A percentile compares a stretch with the other conserved stretches of the same genome.
Evolutionary conservation across 2,888 invertebrate species (phyloP).

Genomic region (Eupithecia vulgata): DNA sequence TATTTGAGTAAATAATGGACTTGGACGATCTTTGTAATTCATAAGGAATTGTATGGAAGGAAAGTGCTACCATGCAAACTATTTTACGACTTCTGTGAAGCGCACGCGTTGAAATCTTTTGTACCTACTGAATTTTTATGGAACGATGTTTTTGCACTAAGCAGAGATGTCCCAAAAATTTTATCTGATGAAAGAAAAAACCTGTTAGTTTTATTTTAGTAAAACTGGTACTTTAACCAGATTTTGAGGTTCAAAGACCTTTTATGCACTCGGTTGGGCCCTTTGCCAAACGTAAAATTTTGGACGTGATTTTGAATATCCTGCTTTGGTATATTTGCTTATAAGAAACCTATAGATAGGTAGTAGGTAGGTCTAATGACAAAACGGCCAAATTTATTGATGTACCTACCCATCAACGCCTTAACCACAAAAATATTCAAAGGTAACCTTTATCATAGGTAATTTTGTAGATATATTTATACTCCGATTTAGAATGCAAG

Average conservation of each 20-base stretch:
- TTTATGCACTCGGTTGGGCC: background rate
- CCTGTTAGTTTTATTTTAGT: background rate
- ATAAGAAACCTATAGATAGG: background rate
- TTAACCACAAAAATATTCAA: background rate
- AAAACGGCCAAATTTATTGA: background rate
- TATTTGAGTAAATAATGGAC: background rate
- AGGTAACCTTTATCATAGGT: background rate
- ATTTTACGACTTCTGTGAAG: too few species aligned
- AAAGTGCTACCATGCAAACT: too few species aligned
- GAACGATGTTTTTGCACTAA: background rate
- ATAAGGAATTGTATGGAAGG: too few species aligned
- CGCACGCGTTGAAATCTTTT: conserved; percentile 41
- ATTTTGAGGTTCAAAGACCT: background rate
- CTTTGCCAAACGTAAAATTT: conserved; percentile 1
- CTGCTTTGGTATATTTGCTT: background rate
- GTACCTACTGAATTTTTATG: conserved; percentile 7
- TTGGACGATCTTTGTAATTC: too few species aligned
- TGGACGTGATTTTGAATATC: background rate
- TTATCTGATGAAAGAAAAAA: background rate
- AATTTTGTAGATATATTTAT: background rate
- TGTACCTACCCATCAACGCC: background rate
- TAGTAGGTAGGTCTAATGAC: background rate
- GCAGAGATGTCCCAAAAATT: background rate
- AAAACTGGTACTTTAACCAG: conserved; percentile 4
- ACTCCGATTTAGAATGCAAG: too few species aligned